These are phyloP conservation scores for Yasuhikotakia modesta DNA, from an alignment of 2,797 vertebrate species.

Conservation along the genomic window DNA sequence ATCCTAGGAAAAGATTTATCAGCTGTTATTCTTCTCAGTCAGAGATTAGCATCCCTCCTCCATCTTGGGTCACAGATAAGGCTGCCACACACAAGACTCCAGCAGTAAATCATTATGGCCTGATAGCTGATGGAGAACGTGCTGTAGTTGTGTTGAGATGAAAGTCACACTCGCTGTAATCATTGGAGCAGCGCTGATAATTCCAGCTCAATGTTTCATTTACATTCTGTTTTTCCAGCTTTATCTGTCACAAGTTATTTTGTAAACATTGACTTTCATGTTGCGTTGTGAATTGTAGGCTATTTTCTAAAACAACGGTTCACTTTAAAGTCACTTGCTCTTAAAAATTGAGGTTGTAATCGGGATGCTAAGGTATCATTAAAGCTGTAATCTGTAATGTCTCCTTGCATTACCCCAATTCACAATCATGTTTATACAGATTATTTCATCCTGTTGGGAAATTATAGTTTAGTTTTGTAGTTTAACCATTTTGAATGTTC, in stretches of 20 bases:
- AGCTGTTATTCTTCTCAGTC: slow-evolving; percentile 57
- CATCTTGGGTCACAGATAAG: slow-evolving; percentile 58
- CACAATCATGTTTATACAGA: neutral
- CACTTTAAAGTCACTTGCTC: too few relatives aligned
- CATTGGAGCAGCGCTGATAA: neutral
- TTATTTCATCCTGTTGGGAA: neutral
- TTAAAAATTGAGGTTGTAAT: too few relatives aligned
- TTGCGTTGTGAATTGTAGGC: neutral
- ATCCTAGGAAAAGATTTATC: slow-evolving; percentile 53
- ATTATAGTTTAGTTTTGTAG: too few relatives aligned
- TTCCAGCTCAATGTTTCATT: neutral
- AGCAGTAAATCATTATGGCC: slow-evolving; percentile 61
- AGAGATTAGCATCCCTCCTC: slow-evolving; percentile 57
- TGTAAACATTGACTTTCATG: too few relatives aligned
- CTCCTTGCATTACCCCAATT: too few relatives aligned
- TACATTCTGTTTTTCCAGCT: neutral
- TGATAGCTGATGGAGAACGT: slow-evolving; percentile 47
- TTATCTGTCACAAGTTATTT: too few relatives aligned
- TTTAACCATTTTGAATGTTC: too few relatives aligned
- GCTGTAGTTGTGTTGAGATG: slow-evolving; percentile 29
- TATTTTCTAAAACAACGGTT: neutral
- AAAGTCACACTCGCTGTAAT: neutral
- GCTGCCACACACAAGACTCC: slow-evolving; percentile 46
- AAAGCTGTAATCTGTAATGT: too few relatives aligned
- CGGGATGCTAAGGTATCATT: too few relatives aligned